Evolutionary conservation across 2,888 invertebrate species (phyloP), one percentile per base, ranked within the genome.

Genomic region (Drosophila histrio): DNA sequence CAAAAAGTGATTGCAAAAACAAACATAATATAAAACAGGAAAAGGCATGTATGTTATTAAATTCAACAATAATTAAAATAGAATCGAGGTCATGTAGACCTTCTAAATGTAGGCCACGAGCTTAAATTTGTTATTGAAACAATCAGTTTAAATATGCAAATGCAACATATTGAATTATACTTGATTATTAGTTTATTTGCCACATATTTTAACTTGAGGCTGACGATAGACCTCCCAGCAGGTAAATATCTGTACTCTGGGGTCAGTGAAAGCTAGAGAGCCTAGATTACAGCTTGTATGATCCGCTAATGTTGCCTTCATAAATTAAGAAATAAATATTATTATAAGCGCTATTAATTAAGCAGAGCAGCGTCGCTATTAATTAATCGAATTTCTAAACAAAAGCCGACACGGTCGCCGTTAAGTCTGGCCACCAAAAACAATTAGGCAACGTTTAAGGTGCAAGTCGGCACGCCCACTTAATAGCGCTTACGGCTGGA

Each of bases 401-500:
- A 82, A 77, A 71, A 60, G 67, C 71, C 81, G 69, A 64, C 70
- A 61, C 21, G 43, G 57, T 30, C 52, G 75, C 74, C 74, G 62
- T 53, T 59, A 70, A 57, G 75, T 74, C 70, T 70, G 36, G 59
- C 39, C 43, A n/a, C 56, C 63, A 59, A 79, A 81, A 82, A 77
- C 85, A 82, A 82, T 82, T 82, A 82, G 79, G 50, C 79, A 57
- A 64, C 79, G 58, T 77, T 82, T 85, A 82, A 85, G 82, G 79
- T 85, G 79, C 71, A 82, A 72, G 77, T 24, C 24, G 68, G 7
- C 69, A 80, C 81, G 81, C 81, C 81, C 59, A 69, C 81, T 50
- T 43, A 62, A 70, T 60, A 46, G 36, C 26, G 63, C 77, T 66
- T 39, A 49, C 19, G 66, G 69, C 65, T 32, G 34, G 38, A 21